Conservation (phyloP, 2,888 invertebrate genomes). For the Rotaria magnacalcarata region DNA sequence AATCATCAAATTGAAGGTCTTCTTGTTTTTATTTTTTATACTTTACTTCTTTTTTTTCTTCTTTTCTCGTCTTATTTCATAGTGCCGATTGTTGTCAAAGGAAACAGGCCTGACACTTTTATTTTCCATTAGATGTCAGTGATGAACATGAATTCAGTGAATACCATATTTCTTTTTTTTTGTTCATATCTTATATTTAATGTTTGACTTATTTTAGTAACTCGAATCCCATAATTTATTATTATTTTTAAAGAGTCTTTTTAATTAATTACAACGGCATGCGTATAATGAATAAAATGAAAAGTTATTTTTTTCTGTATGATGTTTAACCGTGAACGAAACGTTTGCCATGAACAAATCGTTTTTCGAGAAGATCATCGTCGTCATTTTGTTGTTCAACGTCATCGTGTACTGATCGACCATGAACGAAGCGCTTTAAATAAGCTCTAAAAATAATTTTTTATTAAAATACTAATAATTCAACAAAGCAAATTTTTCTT, state of each 20-base stretch:
- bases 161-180: too few relatives aligned
- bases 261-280: not conserved
- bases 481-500: not conserved
- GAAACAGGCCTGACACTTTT: not conserved
- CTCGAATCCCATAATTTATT: too few relatives aligned
- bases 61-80: not conserved
- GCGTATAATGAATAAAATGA: not conserved
- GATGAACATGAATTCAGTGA: not conserved
- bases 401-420: not conserved
- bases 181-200: too few relatives aligned
- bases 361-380: not conserved
- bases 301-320: not conserved
- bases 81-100: not conserved
- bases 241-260: not conserved
- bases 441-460: not conserved
- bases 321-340: not conserved
- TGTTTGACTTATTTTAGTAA: not conserved
- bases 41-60: not conserved
- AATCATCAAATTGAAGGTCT: slow-evolving; percentile 1
- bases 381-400: not conserved
- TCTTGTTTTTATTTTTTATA: not conserved
- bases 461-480: too few relatives aligned
- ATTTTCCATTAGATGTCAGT: not conserved
- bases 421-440: slow-evolving; percentile 7
- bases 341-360: slow-evolving; percentile 20